Percentiles rank a stretch among this genome's conserved stretches.
These are phyloP conservation scores for Timandra comae DNA, from an alignment of 2,888 invertebrate genomes.

Conservation along the genomic window DNA sequence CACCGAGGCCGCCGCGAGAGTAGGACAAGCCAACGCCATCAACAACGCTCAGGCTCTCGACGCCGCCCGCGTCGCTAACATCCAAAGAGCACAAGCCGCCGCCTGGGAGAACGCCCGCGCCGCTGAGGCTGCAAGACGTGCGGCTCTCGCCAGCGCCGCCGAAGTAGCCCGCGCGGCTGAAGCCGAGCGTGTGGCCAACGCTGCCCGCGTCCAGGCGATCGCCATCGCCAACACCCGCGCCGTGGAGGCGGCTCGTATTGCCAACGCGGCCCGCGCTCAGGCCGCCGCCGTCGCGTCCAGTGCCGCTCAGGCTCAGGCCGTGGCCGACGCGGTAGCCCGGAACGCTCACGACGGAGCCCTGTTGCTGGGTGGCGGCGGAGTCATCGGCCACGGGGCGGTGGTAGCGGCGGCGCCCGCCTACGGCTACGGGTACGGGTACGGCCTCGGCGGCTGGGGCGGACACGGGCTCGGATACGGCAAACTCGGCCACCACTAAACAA, in stretches of 20 bases:
- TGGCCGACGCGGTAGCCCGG: slow-evolving; percentile 53
- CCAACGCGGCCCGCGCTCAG: slow-evolving; percentile 43
- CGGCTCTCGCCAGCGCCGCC: slow-evolving; percentile 43
- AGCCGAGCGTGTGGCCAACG: slow-evolving; percentile 56
- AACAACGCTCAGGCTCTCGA: slow-evolving; percentile 64
- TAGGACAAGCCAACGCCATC: slow-evolving; percentile 58
- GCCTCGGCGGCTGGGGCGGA: slow-evolving; percentile 24
- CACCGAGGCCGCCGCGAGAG: slow-evolving; percentile 60
- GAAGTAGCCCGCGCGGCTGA: slow-evolving; percentile 51
- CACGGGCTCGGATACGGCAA: slow-evolving; percentile 22
- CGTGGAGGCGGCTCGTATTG: slow-evolving; percentile 62
- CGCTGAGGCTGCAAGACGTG: slow-evolving; percentile 59
- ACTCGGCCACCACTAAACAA: slow-evolving; percentile 15
- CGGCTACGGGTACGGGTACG: slow-evolving; percentile 24
- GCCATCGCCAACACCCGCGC: slow-evolving; percentile 64
- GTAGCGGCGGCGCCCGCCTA: slow-evolving; percentile 17
- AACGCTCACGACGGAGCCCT: slow-evolving; percentile 36
- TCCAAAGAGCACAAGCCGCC: slow-evolving; percentile 66
- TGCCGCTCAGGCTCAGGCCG: slow-evolving; percentile 56
- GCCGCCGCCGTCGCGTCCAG: slow-evolving; percentile 50
- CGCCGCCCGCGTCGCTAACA: slow-evolving; percentile 59
- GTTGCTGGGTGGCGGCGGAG: slow-evolving; percentile 41
- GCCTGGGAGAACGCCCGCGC: slow-evolving; percentile 64
- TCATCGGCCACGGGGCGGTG: slow-evolving; percentile 19
- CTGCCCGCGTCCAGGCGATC: slow-evolving; percentile 62